phyloP scores from a whole-genome alignment of 1,140 invertebrate species.

The Fopius arisanus region DNA sequence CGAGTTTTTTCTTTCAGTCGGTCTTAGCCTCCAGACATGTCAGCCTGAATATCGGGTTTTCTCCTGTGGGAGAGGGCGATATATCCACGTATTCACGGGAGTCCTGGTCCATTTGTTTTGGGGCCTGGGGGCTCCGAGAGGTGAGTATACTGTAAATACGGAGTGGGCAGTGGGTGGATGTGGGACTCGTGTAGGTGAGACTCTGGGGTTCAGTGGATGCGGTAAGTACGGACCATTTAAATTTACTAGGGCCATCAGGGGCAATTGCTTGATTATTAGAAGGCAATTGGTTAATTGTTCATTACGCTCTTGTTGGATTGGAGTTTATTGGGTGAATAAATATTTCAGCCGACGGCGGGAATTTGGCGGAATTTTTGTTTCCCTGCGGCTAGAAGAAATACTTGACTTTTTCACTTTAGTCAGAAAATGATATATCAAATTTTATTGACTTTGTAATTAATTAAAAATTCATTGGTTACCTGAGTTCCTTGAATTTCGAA shows the following conservation, averaged over 20 bases:
- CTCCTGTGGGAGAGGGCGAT: neutral
- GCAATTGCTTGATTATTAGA: neutral
- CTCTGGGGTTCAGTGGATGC: neutral
- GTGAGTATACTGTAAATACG: neutral
- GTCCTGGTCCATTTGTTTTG: constrained; percentile 19
- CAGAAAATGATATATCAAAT: too few species aligned
- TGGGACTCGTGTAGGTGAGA: neutral
- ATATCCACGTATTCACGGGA: constrained; percentile 1
- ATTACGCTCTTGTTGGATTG: neutral
- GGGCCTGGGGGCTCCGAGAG: neutral
- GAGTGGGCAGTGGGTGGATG: neutral
- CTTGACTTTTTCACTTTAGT: too few species aligned
- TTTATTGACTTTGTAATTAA: too few species aligned
- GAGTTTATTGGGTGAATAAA: too few species aligned
- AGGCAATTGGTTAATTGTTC: neutral
- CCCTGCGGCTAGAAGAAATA: too few species aligned
- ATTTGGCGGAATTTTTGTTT: too few species aligned
- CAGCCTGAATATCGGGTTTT: constrained; percentile 21
- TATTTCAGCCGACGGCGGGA: too few species aligned
- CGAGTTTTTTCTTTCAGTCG: neutral
- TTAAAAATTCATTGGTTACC: too few species aligned
- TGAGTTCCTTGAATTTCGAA: too few species aligned
- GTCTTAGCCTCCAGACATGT: neutral
- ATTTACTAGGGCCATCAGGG: neutral
- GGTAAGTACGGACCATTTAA: neutral